Evolutionary conservation across 2,888 invertebrate genomes (phyloP), one percentile per base, ranked within the genome.

Genomic region (Ectropis crepuscularia): DNA sequence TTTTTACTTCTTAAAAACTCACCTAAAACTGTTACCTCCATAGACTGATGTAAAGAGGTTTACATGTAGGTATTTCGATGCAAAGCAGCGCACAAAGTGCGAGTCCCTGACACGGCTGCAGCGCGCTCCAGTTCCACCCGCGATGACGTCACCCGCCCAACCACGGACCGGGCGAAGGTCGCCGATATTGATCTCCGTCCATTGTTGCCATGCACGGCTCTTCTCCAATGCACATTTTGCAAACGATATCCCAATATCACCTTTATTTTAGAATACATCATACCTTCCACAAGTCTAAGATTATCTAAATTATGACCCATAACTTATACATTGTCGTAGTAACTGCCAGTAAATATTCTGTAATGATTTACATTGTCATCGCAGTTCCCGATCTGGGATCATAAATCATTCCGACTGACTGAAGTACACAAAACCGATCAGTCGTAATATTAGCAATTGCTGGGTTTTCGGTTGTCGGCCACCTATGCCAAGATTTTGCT

Each of bases 171-270:
- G 53, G 75, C 83, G 87, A 92, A 92, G 92, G 92, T 92, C 90
- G 85, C 73, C 78, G 78, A 81, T 89, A 91, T 92, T 87, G 90
- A 92, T 92, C 88, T 87, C 85, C 76, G 81, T 80, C 79, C 81
- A 84, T 81, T 81, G 80, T 85, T 81, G 78, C 71, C 66, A 70
- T 72, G 77, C 74, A 70, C 38, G 48, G 53, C 37, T 48, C 47
- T 42, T 65, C 64, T 43, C 53, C 69, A 63, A 57, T 67, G 54
- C 66, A 67, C 57, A 67, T 61, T 38, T 58, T 55, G 8, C 57
- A 61, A 16, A 53, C n/a, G 43, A 53, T 53, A 47, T 6, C 47
- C 6, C 55, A 55, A 55, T 47, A 39, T 46, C 16, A 47, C 46
- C 12, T 9, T 7, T n/a, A 45, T 39, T 6, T 47, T 47, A 39